Percentiles rank a stretch among this genome's conserved stretches.
phyloP scores from a whole-genome alignment of 1,140 invertebrate genomes.

The Philaenus spumarius region DNA sequence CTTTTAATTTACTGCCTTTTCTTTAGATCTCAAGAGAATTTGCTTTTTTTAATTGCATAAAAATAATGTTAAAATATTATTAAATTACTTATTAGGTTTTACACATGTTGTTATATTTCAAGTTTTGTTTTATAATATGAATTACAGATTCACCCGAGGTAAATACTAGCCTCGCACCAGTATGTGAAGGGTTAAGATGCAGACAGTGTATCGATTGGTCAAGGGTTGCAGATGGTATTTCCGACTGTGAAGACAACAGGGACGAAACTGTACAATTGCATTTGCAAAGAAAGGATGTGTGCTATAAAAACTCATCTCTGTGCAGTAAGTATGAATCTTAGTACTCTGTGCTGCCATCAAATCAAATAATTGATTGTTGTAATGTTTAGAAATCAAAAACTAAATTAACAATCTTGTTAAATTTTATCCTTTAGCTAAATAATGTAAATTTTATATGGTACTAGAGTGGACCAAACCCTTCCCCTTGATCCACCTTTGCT shows the following conservation, averaged over 20 bases:
- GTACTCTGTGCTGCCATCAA: no score
- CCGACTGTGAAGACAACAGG: slow-evolving; percentile 58
- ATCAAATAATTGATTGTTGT: no score
- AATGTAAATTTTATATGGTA: not conserved
- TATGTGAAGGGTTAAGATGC: slow-evolving; percentile 58
- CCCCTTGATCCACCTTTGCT: no score
- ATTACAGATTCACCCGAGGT: no score
- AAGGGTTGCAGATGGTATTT: slow-evolving; percentile 60
- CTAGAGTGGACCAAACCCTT: no score
- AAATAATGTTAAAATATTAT: no score
- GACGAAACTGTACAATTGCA: slow-evolving; percentile 54
- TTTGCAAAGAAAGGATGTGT: slow-evolving; percentile 27
- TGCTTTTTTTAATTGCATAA: no score
- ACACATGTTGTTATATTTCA: no score
- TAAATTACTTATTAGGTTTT: no score
- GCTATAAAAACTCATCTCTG: slow-evolving; percentile 33
- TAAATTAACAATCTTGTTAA: not conserved
- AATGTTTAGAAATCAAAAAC: not conserved
- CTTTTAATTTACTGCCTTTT: no score
- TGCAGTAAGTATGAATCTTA: not conserved
- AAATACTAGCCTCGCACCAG: not conserved
- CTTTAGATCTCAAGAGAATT: no score
- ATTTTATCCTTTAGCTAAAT: not conserved
- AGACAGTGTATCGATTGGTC: slow-evolving; percentile 58
- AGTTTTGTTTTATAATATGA: no score